Evolutionary conservation across 2,888 invertebrate species (phyloP).

Genomic region (Orthosia gracilis): DNA sequence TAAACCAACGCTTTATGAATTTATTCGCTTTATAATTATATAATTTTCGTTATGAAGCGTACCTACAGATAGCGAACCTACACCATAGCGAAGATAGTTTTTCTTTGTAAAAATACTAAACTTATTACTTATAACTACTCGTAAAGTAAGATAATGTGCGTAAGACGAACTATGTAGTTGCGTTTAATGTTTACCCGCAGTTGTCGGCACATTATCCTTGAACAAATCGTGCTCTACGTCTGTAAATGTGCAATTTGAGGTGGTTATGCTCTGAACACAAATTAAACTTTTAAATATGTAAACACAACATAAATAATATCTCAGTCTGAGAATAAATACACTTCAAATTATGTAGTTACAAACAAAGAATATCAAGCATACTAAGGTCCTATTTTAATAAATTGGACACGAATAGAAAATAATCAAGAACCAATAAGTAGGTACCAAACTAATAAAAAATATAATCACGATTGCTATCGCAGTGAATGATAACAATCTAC

Average conservation of each 20-base stretch:
- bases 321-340: slow-evolving; percentile 17
- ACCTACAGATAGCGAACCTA: too few relatives aligned
- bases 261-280: slow-evolving; percentile 76
- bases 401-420: slow-evolving; percentile 5
- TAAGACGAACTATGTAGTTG: slow-evolving; percentile 47
- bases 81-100: neutral
- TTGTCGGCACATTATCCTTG: slow-evolving; percentile 80
- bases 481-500: slow-evolving; percentile 51
- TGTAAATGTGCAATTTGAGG: slow-evolving; percentile 81
- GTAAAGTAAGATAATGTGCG: slow-evolving; percentile 32
- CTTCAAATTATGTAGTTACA: slow-evolving; percentile 10
- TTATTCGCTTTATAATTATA: too few relatives aligned
- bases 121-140: slow-evolving; percentile 12
- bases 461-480: slow-evolving; percentile 53
- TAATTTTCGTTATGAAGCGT: neutral
- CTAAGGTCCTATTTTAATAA: neutral
- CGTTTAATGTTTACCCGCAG: slow-evolving; percentile 54
- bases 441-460: slow-evolving; percentile 26
- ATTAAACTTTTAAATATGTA: slow-evolving; percentile 74
- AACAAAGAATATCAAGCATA: slow-evolving; percentile 15
- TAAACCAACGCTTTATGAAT: too few relatives aligned
- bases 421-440: slow-evolving; percentile 10
- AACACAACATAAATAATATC: slow-evolving; percentile 57
- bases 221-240: slow-evolving; percentile 81
- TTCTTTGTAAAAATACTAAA: slow-evolving; percentile 8